A percentile compares a stretch with the other conserved stretches of the same genome.
Conservation (phyloP, 2,797 vertebrate genomes). For the Pseudopleuronectes americanus region DNA sequence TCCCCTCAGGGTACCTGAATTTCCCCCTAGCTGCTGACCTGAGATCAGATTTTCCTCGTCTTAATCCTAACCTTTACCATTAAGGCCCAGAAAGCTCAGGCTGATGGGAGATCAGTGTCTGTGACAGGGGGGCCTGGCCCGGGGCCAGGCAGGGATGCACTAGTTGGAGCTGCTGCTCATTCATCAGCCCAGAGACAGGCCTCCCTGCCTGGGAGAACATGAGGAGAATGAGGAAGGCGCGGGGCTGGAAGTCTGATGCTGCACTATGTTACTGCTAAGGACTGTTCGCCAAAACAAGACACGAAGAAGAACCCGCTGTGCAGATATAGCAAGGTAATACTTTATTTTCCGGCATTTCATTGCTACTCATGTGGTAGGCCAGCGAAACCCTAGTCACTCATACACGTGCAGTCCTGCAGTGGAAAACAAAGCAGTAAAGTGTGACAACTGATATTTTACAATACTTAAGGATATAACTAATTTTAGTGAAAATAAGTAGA, state of each 20-base stretch:
- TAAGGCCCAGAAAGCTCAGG: conserved; percentile 51
- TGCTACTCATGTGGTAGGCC: not conserved
- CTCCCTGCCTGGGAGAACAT: conserved; percentile 71
- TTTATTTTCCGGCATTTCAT: conserved; percentile 23
- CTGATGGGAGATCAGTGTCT: conserved; percentile 71
- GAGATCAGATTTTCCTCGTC: conserved; percentile 67
- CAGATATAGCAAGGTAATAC: conserved; percentile 15
- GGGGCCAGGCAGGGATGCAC: conserved; percentile 65
- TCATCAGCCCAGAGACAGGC: conserved; percentile 75
- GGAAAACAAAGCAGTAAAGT: not conserved
- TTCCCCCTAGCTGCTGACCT: conserved; percentile 46
- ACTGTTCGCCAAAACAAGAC: conserved; percentile 48
- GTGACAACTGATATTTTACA: not conserved
- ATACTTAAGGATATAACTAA: not conserved
- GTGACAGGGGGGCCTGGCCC: conserved; percentile 67
- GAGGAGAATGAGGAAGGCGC: conserved; percentile 48
- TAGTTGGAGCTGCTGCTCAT: conserved; percentile 64
- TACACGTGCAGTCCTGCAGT: not conserved
- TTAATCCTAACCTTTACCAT: conserved; percentile 72
- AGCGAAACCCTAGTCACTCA: not conserved
- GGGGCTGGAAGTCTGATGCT: conserved; percentile 60
- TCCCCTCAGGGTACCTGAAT: conserved; percentile 44
- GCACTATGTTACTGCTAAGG: conserved; percentile 59
- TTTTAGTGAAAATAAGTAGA: conserved; percentile 20
- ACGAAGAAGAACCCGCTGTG: conserved; percentile 47